A percentile compares a stretch with the other conserved stretches of the same genome.
Evolutionary conservation across 2,888 invertebrate genomes (phyloP).

Genomic region (Saturnia japonica): DNA sequence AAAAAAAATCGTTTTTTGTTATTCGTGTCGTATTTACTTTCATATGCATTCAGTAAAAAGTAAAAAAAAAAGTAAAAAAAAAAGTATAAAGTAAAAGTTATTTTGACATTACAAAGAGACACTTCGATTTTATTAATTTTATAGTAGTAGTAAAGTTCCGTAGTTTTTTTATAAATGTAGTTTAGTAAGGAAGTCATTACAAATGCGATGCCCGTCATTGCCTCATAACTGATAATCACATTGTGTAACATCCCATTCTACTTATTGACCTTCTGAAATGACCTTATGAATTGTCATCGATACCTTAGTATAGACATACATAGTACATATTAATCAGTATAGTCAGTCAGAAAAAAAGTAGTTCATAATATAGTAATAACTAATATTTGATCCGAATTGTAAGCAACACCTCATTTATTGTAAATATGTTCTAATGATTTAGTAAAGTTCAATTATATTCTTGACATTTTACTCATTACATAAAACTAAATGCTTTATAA

Average conservation of each 20-base stretch:
- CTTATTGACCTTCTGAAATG: constrained; percentile 8
- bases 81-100: too few species aligned
- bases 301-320: background rate
- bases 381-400: background rate
- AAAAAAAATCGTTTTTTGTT: too few species aligned
- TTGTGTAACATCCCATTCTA: constrained; percentile 17
- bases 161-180: too few species aligned
- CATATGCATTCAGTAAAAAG: too few species aligned
- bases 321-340: background rate
- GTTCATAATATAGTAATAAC: background rate
- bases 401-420: background rate
- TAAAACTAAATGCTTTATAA: too few species aligned
- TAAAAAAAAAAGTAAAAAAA: too few species aligned
- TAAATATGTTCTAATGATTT: background rate
- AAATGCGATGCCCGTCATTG: constrained; percentile 1
- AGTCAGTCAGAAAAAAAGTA: background rate
- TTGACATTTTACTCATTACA: too few species aligned
- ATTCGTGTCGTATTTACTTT: too few species aligned
- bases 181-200: background rate
- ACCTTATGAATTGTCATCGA: constrained; percentile 2
- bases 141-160: too few species aligned
- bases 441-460: too few species aligned
- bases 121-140: too few species aligned
- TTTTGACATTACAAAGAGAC: too few species aligned
- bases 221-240: constrained; percentile 20